Conservation (phyloP, 2,888 invertebrate genomes). For the Microplitis manilae region DNA sequence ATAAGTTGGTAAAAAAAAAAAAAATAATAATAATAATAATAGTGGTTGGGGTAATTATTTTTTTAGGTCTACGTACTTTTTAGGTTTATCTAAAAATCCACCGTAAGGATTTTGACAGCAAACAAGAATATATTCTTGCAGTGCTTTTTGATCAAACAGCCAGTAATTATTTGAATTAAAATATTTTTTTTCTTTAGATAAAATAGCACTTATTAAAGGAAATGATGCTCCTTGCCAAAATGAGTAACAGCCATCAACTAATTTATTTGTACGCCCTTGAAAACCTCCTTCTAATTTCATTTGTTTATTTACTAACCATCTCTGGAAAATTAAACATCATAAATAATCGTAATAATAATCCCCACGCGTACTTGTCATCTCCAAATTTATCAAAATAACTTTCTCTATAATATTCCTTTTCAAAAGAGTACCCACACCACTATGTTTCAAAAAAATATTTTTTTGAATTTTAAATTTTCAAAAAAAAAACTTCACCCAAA, state of each 20-base stretch:
- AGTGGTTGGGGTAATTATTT: no score
- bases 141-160: conserved; percentile 88
- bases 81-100: conserved; percentile 96
- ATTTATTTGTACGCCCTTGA: conserved; percentile 96
- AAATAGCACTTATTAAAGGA: conserved; percentile 86
- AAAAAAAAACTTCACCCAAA: no score
- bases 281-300: conserved; percentile 97
- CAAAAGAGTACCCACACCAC: no score
- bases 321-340: conserved; percentile 67
- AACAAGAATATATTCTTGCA: conserved; percentile 95
- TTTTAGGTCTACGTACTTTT: conserved; percentile 79
- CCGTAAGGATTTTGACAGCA: conserved; percentile 92
- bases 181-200: conserved; percentile 73
- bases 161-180: conserved; percentile 72
- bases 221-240: conserved; percentile 98
- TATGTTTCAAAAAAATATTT: no score
- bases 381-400: no score
- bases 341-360: neutral
- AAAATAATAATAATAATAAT: no score
- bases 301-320: conserved; percentile 93
- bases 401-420: no score
- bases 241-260: conserved; percentile 98
- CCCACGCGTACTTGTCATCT: no score
- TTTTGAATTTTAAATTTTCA: no score
- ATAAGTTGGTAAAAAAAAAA: no score